Conservation (phyloP, 2,888 invertebrate genomes). For the Rhamnusium bicolor region DNA sequence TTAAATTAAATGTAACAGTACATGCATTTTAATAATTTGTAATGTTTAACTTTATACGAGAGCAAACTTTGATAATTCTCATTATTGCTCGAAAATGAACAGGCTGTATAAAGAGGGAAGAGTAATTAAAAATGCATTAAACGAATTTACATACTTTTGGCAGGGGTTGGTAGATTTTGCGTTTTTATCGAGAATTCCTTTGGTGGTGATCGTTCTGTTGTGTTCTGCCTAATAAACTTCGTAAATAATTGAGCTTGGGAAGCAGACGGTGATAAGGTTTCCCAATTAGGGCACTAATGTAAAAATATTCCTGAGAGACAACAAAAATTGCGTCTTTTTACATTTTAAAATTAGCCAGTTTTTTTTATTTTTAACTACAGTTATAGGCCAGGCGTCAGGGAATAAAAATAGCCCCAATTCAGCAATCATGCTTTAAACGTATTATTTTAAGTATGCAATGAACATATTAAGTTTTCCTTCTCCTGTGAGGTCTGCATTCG, state of each 20-base stretch:
- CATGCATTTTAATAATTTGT: slow-evolving; percentile 1
- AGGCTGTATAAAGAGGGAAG: not conserved
- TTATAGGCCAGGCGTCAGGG: too few relatives aligned
- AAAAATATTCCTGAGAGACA: slow-evolving; percentile 11
- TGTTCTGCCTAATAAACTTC: slow-evolving; percentile 33
- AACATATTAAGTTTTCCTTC: too few relatives aligned
- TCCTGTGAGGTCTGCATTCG: too few relatives aligned
- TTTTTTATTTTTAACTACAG: too few relatives aligned
- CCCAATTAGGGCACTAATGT: slow-evolving; percentile 12
- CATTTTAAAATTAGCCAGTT: not conserved
- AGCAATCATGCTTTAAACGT: too few relatives aligned
- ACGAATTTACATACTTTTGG: slow-evolving; percentile 28
- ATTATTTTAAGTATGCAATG: too few relatives aligned
- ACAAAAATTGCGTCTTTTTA: slow-evolving; percentile 2
- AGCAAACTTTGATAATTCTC: not conserved
- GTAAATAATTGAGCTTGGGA: slow-evolving; percentile 23
- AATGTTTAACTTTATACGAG: slow-evolving; percentile 4
- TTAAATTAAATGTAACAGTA: not conserved
- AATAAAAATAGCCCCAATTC: too few relatives aligned
- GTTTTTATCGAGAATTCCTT: slow-evolving; percentile 36
- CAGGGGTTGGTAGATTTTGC: not conserved
- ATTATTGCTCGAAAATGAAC: slow-evolving; percentile 6
- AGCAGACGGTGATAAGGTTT: slow-evolving; percentile 9
- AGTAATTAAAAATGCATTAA: slow-evolving; percentile 31
- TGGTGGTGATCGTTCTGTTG: slow-evolving; percentile 18